Percentiles rank a stretch among this genome's conserved stretches.
Conservation (phyloP, 2,888 invertebrate species). For the Lasioglossum oenotherae region DNA sequence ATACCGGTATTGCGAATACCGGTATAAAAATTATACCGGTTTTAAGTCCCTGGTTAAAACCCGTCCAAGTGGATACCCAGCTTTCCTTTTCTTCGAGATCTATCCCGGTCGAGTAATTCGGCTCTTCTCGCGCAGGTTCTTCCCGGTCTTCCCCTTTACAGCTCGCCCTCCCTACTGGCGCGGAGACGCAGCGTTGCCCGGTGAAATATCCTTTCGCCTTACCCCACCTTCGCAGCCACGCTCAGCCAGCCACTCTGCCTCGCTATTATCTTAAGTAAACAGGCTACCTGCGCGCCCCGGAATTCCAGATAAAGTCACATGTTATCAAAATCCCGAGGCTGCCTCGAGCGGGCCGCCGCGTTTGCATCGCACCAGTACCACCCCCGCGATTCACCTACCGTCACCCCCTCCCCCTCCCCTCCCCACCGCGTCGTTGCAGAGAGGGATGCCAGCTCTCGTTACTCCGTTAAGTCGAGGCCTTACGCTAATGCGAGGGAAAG, state of each 20-base stretch:
- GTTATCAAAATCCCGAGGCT: slow-evolving; percentile 79
- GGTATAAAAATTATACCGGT: too few species aligned
- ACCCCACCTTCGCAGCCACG: slow-evolving; percentile 54
- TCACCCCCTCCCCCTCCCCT: not conserved
- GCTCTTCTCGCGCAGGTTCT: slow-evolving; percentile 30
- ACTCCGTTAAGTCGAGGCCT: slow-evolving; percentile 74
- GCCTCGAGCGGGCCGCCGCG: slow-evolving; percentile 52
- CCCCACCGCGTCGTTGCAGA: not conserved
- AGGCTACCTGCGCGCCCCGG: slow-evolving; percentile 79
- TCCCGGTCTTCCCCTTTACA: slow-evolving; percentile 35
- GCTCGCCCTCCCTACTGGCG: slow-evolving; percentile 40
- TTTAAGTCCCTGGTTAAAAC: too few species aligned
- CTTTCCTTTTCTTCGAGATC: slow-evolving; percentile 27
- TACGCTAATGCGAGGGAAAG: slow-evolving; percentile 59
- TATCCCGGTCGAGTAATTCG: slow-evolving; percentile 16
- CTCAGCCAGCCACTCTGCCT: slow-evolving; percentile 71
- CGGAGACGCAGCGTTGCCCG: slow-evolving; percentile 62
- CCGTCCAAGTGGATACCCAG: slow-evolving; percentile 14
- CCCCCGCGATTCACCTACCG: not conserved
- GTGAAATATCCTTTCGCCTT: slow-evolving; percentile 71
- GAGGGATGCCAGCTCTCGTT: slow-evolving; percentile 62
- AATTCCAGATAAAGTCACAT: slow-evolving; percentile 81
- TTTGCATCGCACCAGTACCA: slow-evolving; percentile 41
- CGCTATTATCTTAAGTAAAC: slow-evolving; percentile 82
- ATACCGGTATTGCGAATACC: too few species aligned